Base-by-base conservation (phyloP, 2,888 invertebrate species). In the Agelastica alni region DNA sequence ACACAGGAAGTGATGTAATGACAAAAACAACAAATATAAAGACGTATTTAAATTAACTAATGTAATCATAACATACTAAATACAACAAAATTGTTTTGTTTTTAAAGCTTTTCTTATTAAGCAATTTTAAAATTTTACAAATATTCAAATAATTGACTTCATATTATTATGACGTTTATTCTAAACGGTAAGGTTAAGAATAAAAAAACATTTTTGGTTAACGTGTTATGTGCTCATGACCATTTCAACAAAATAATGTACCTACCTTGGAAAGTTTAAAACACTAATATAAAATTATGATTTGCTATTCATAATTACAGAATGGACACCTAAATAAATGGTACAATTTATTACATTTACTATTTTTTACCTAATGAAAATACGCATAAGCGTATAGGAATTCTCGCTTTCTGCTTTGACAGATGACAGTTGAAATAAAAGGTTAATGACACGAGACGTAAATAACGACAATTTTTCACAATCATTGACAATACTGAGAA, bases 341-440 rank as follows among this genome's bases (percentile, higher is more conserved):
- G 4, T n/a, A 42, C 13, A 26, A 41, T 26, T 41, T 6, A 41
- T 20, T 13, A 26, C 12, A 17, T 43, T 30, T 16, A 43, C n/a
- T 30, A 43, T 43, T 43, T 41, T 41, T 30, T 17, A n/a, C 28
- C 17, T 30, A 13, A 43, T 43, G 16, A 30, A 39, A 39, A 39
- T 39, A 39, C 20, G 37, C 37, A 39, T 39, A 20, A 39, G 20
- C 16, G 34, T 34, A 34, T 39, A 7, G 37, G 37, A 39, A 39
- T 20, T 43, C 26, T 26, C 9, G 10, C 42, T 42, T 42, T 42
- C 22, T 16, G 10, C 13, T 26, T 14, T n/a, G 42, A 42, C 28
- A 42, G 14, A 26, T 39, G 37, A 39, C 12, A 13, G 3, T 34
- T 34, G 34, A 34, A 14, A 34, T 34, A 34, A 32, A 34, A 14